phyloP scores from a whole-genome alignment of 2,797 vertebrate species.

The Adrianichthys oophorus region DNA sequence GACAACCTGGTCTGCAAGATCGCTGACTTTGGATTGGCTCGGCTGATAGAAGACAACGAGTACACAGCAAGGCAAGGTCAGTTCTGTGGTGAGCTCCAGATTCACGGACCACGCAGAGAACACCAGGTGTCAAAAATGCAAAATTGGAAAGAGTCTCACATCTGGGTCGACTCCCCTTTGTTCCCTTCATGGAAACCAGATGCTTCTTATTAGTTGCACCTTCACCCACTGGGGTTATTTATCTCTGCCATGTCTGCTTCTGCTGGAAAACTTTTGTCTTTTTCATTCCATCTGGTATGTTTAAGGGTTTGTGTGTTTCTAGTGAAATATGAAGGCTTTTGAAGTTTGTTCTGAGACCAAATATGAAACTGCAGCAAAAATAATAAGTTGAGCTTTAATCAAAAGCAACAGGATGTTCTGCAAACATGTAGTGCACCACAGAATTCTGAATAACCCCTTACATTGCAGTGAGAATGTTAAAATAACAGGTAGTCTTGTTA shows the following conservation, averaged over 20 bases:
- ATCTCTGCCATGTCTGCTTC: slow-evolving; percentile 5
- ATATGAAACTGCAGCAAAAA: no score
- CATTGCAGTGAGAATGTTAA: no score
- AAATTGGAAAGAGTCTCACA: slow-evolving; percentile 32
- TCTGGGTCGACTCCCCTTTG: slow-evolving; percentile 21
- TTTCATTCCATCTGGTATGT: no score
- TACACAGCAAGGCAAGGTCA: slow-evolving; percentile 96
- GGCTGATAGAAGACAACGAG: slow-evolving; percentile 97
- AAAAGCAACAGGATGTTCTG: no score
- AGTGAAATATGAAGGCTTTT: no score
- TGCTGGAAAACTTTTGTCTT: no score
- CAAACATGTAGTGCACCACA: no score
- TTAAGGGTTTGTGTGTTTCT: no score
- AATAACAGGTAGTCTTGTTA: no score
- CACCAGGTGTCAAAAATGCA: slow-evolving; percentile 11
- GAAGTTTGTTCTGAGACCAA: no score
- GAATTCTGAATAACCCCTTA: no score
- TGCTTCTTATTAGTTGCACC: slow-evolving; percentile 42
- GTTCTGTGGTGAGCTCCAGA: slow-evolving; percentile 5
- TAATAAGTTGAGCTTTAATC: no score
- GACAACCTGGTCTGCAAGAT: slow-evolving; percentile 97
- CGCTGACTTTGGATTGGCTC: slow-evolving; percentile 94
- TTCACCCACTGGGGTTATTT: slow-evolving; percentile 19
- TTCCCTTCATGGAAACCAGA: slow-evolving; percentile 54
- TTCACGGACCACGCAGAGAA: slow-evolving; percentile 5